A percentile compares a stretch with the other conserved stretches of the same genome.
Evolutionary conservation across 2,113 vertebrate species (phyloP).

Genomic region (Centrocercus urophasianus): DNA sequence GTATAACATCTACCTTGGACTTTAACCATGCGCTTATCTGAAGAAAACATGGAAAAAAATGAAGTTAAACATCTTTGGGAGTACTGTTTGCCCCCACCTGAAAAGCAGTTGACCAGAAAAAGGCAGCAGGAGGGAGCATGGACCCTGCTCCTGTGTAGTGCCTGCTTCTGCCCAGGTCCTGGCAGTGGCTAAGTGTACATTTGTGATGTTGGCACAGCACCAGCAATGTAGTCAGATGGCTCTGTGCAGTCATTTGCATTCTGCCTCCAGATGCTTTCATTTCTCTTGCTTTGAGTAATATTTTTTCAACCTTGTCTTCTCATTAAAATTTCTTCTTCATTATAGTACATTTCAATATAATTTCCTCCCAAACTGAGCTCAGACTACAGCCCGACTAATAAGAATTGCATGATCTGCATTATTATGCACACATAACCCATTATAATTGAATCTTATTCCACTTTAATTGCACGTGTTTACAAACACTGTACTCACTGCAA

Average conservation of each 20-base stretch:
- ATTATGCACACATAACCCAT: constrained; percentile 56
- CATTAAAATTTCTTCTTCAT: constrained; percentile 68
- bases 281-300: constrained; percentile 63
- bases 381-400: constrained; percentile 60
- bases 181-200: not conserved
- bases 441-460: constrained; percentile 65
- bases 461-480: constrained; percentile 69
- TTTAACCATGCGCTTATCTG: not conserved
- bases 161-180: not conserved
- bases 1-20: not conserved
- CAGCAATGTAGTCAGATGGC: not conserved
- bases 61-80: not conserved
- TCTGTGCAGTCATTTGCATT: constrained; percentile 54
- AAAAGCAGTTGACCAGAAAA: not conserved
- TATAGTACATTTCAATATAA: constrained; percentile 49
- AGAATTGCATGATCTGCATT: constrained; percentile 56
- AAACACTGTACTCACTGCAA: constrained; percentile 41
- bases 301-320: constrained; percentile 65
- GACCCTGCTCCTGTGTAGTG: not conserved
- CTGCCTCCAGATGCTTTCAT: constrained; percentile 28
- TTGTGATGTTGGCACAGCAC: not conserved
- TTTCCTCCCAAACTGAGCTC: constrained; percentile 27
- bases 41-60: not conserved
- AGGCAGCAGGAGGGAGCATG: not conserved
- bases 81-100: not conserved